Evolutionary conservation across 2,113 vertebrate species (phyloP).

Genomic region (Ameiurus melas): DNA sequence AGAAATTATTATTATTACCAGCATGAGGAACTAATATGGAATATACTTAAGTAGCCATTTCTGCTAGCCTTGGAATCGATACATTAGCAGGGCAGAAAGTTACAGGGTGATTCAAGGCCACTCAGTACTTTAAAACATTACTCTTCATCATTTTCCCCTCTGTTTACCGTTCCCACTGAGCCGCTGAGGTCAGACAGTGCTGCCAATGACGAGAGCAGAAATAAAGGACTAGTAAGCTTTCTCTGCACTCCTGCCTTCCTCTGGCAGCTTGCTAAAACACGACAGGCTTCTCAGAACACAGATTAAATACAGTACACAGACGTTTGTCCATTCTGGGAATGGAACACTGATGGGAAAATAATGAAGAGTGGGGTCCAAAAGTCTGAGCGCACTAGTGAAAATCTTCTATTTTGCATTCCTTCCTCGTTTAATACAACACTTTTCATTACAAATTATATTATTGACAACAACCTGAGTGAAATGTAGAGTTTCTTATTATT

Average conservation of each 20-base stretch:
- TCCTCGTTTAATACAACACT: neutral
- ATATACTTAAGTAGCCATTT: neutral
- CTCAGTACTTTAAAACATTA: neutral
- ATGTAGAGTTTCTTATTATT: neutral
- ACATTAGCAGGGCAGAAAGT: neutral
- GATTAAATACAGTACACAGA: neutral
- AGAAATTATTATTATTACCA: neutral
- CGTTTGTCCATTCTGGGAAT: no score
- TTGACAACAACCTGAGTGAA: neutral
- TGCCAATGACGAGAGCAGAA: slow-evolving; percentile 1
- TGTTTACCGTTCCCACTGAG: neutral
- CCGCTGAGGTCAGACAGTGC: neutral
- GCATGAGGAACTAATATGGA: neutral
- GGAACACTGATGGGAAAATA: no score
- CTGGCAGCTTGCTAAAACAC: neutral
- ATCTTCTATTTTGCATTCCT: neutral
- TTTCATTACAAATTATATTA: neutral
- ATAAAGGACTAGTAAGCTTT: neutral
- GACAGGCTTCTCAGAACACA: neutral
- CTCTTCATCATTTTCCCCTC: neutral
- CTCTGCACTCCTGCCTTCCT: neutral
- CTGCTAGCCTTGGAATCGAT: neutral
- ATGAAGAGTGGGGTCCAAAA: no score
- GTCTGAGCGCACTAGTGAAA: neutral
- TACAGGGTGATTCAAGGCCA: neutral